These are phyloP conservation scores for Meteorus cinctellus DNA, from an alignment of 2,888 invertebrate species.

Conservation along the genomic window DNA sequence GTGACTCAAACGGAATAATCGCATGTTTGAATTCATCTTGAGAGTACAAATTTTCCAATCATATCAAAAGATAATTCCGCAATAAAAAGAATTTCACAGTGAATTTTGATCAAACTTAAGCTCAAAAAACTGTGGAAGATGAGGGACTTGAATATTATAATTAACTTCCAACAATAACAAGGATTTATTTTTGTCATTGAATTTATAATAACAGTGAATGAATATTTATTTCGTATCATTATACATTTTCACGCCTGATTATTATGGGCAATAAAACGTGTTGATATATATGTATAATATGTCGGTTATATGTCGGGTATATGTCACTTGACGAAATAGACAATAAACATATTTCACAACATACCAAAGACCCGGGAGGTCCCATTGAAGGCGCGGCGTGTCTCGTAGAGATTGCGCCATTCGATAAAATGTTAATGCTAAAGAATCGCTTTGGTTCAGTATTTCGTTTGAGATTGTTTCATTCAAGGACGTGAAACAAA, in stretches of 20 bases:
- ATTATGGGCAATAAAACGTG: constrained; percentile 1
- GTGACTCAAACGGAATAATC: too few species aligned
- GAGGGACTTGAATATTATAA: too few species aligned
- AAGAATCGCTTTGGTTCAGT: constrained; percentile 33
- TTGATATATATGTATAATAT: constrained; percentile 9
- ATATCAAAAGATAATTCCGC: too few species aligned
- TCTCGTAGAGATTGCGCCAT: constrained; percentile 34
- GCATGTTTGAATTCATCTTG: too few species aligned
- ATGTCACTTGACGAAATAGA: constrained; percentile 16
- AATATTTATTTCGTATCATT: constrained; percentile 20
- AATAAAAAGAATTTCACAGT: too few species aligned
- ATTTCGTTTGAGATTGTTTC: constrained; percentile 6
- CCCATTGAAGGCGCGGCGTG: constrained; percentile 24
- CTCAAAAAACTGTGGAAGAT: too few species aligned
- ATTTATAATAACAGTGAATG: constrained; percentile 13
- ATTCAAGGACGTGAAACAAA: constrained; percentile 2
- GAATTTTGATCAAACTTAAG: too few species aligned
- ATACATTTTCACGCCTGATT: constrained; percentile 17
- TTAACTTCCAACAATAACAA: too few species aligned
- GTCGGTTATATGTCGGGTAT: background rate
- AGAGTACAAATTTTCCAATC: too few species aligned
- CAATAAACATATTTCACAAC: constrained; percentile 25
- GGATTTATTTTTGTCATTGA: background rate
- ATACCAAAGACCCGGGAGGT: constrained; percentile 35
- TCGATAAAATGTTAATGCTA: constrained; percentile 43